These are phyloP conservation scores for Linepithema humile DNA, from an alignment of 1,140 invertebrate species.

Conservation along the genomic window DNA sequence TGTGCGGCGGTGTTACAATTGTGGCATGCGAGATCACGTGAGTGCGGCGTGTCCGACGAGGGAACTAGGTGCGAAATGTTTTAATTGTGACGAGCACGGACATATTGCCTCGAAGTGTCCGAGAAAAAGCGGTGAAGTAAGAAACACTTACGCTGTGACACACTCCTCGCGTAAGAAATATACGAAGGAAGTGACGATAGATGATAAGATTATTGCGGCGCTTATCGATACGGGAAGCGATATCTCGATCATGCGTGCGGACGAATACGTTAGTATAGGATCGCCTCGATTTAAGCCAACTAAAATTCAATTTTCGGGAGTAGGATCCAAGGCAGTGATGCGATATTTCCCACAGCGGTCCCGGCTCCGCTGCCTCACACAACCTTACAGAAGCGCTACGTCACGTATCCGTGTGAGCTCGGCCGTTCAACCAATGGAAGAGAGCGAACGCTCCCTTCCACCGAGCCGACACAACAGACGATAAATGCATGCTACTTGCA, in stretches of 20 bases:
- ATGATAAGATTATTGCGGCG: background rate
- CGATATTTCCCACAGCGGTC: no score
- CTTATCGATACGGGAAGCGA: constrained; percentile 33
- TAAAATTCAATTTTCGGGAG: constrained; percentile 3
- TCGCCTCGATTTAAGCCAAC: background rate
- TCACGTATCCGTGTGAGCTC: no score
- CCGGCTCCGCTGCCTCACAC: no score
- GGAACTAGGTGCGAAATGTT: constrained; percentile 54
- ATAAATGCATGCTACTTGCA: no score
- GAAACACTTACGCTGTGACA: background rate
- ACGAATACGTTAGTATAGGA: constrained; percentile 14
- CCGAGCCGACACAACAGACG: no score
- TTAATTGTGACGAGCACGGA: constrained; percentile 49
- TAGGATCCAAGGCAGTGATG: constrained; percentile 6
- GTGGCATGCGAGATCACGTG: constrained; percentile 32
- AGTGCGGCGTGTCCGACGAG: constrained; percentile 49
- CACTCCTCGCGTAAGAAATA: constrained; percentile 3
- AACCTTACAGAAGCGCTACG: no score
- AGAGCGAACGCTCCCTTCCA: no score
- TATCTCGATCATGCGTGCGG: constrained; percentile 33
- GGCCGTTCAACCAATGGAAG: no score
- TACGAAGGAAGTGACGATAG: constrained; percentile 21
- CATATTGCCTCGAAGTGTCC: constrained; percentile 47
- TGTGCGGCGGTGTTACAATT: constrained; percentile 51
- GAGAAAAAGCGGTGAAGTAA: background rate